Base-by-base conservation (phyloP, 1,140 invertebrate species). In the Ostrea denselamellosa region DNA sequence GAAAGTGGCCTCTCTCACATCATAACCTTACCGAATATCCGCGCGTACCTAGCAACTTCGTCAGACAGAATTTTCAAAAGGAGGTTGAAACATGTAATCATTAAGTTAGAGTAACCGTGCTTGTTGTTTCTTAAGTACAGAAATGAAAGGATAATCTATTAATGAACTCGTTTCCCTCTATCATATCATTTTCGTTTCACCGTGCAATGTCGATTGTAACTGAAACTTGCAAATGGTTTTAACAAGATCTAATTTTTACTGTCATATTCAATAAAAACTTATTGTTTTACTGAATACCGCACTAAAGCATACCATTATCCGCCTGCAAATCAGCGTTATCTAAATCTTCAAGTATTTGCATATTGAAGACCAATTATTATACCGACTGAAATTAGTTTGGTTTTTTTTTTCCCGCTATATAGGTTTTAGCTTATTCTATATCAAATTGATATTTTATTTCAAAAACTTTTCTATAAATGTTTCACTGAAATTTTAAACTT, bases 241-340 rank as follows among this genome's bases (percentile, higher is more conserved):
- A 77, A 77, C 68, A 77, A 25, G 68, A 28, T 28, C 2, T 9
- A 44, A 77, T 77, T 77, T 34, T 77, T 77, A 34, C 68, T 77
- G 68, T 34, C 68, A 77, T 28, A 77, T 14, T 34, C 68, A 28
- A 77, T 77, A 77, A 28, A 77, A 28, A 34, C 68, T 8, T 10
- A 77, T 10, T 14, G 25, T 12, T 77, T 19, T 62, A 17, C 56
- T n/a, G 56, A 62, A 17, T 62, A 62, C 56, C 56, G 56, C 56
- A 62, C 56, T 62, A 17, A 19, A 2, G 19, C n/a, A 17, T 62
- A 62, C n/a, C 17, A 62, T 7, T 14, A 19, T 62, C 5, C 17
- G 17, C 56, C n/a, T 62, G 14, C n/a, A 17, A 62, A 8, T 62
- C n/a, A 19, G 17, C n/a, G 56, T 62, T 19, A 62, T n/a, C n/a